Evolutionary conservation across 2,888 invertebrate species (phyloP).

Genomic region (Sericinus montela): DNA sequence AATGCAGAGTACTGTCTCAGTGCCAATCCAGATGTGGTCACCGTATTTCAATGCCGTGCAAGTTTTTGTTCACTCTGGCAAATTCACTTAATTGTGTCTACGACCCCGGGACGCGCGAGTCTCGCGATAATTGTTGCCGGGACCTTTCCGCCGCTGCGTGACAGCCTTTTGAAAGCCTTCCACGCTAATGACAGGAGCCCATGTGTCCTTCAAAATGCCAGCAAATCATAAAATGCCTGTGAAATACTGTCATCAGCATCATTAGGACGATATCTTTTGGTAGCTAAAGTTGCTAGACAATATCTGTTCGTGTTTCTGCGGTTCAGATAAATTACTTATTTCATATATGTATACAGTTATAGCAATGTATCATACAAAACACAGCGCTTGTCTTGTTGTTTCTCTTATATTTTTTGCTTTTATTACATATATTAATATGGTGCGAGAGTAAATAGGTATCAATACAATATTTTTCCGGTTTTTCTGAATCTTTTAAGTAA

Average conservation of each 20-base stretch:
- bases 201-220: constrained; percentile 12
- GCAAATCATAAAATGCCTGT: neutral
- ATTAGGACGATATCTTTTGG: neutral
- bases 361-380: too few species aligned
- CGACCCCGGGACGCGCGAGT: constrained; percentile 48
- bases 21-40: constrained; percentile 30
- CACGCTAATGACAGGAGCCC: neutral
- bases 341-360: too few species aligned
- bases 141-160: constrained; percentile 30
- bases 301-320: too few species aligned
- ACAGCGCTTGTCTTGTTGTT: too few species aligned
- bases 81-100: constrained; percentile 73
- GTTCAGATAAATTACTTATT: too few species aligned
- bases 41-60: constrained; percentile 32
- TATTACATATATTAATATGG: too few species aligned
- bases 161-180: constrained; percentile 1
- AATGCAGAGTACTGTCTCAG: neutral
- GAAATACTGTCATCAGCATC: neutral
- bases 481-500: too few species aligned
- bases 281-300: too few species aligned
- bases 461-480: too few species aligned
- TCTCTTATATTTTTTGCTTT: too few species aligned
- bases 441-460: too few species aligned
- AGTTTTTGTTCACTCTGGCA: constrained; percentile 57
- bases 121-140: constrained; percentile 51